These are phyloP conservation scores for Empidonax traillii DNA, from an alignment of 2,113 vertebrate species.

Conservation along the genomic window DNA sequence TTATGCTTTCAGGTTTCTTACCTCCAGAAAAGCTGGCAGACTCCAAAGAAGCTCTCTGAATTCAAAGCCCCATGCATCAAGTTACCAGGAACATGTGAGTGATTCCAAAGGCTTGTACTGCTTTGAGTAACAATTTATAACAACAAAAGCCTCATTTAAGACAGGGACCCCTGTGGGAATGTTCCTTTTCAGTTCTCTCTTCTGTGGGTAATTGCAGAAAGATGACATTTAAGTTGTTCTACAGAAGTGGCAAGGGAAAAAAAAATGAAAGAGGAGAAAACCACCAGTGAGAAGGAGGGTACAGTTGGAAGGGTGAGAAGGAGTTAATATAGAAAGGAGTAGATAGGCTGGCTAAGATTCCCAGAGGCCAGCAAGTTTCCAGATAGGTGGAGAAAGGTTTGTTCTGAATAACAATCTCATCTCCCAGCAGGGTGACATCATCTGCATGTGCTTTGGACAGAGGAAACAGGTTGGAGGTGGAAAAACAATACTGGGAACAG, in stretches of 20 bases:
- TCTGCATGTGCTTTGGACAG: rapidly evolving
- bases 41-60: slow-evolving; percentile 54
- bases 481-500: not conserved
- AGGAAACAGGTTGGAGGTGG: not conserved
- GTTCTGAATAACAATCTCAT: not conserved
- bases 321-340: not conserved
- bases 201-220: slow-evolving; percentile 69
- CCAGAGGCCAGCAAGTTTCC: not conserved
- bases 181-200: slow-evolving; percentile 69
- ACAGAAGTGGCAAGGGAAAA: slow-evolving; percentile 52
- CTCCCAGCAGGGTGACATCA: not conserved
- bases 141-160: slow-evolving; percentile 75
- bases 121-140: slow-evolving; percentile 76
- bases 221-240: slow-evolving; percentile 74
- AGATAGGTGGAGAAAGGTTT: not conserved
- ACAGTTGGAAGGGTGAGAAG: not conserved
- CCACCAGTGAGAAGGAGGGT: not conserved
- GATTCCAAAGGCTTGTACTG: slow-evolving; percentile 70
- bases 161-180: slow-evolving; percentile 73
- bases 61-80: slow-evolving; percentile 63
- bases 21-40: slow-evolving; percentile 45
- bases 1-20: not conserved
- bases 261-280: not conserved
- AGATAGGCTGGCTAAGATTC: not conserved
- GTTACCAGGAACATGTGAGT: slow-evolving; percentile 46